Evolutionary conservation across 1,140 invertebrate genomes (phyloP), one percentile per base, ranked within the genome.

Genomic region (Dolichoris vasculosae): DNA sequence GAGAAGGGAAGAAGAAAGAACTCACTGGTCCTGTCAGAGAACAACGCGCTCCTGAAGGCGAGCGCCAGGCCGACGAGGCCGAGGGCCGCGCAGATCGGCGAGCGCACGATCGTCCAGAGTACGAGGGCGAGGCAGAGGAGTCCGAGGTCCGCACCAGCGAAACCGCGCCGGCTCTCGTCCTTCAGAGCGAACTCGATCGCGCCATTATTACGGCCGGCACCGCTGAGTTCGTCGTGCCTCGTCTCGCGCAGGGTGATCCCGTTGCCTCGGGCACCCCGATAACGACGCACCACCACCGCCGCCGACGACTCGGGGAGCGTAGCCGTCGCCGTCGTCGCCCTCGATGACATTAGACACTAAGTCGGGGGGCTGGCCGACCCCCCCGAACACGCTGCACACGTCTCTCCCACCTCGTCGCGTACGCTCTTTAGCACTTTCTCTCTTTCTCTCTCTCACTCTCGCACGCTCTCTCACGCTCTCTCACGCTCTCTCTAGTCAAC

Each of bases 121-220:
- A 85, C 38, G 15, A 89, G 59, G 17, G 75, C 76, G 30, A 88
- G 55, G 7, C 73, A 87, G 26, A 88, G 78, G 26, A 88, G 82
- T 48, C 80, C 77, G 38, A 90, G 83, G 30, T 87, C 85, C n/a
- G 63, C 32, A 48, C 30, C 46, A n/a, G 46, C 67, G 63, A 86
- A 78, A 30, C 87, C 78, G 30, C 87, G 87, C 32, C 85, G 85
- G 80, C 80, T 86, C 71, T 88, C 84, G 86, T 88, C 86, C 59
- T 86, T 84, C n/a, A 89, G 87, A 35, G 88, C 87, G 82, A 86
- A 89, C 87, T 89, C 87, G 30, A 89, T 82, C 83, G 89, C 86
- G 86, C 88, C 89, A 82, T 78, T n/a, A n/a, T n/a, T 82, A 87
- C 86, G 86, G 64, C 87, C 59, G 86, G 83, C 48, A 17, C 11